Percentiles rank a stretch among this genome's conserved stretches.
phyloP scores from a whole-genome alignment of 2,797 vertebrate species.

The Rhadinocentrus ornatus region DNA sequence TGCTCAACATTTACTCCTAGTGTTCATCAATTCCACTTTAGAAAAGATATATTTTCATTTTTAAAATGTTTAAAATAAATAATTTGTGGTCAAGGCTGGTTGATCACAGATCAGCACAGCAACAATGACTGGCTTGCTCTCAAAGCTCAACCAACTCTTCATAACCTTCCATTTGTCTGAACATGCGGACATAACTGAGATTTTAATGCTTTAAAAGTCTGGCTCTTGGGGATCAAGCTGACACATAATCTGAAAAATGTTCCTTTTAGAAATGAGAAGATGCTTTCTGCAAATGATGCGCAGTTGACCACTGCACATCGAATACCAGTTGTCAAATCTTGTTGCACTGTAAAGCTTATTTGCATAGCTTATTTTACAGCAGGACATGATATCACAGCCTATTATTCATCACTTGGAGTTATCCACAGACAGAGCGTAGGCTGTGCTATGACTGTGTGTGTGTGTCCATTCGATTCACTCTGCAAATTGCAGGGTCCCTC shows the following conservation, averaged over 20 bases:
- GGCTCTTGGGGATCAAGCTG: background rate
- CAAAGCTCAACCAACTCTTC: background rate
- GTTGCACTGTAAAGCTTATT: conserved; percentile 33
- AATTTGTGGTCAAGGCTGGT: background rate
- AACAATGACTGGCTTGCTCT: background rate
- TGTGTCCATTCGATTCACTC: background rate
- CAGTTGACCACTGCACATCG: background rate
- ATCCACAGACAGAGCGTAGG: background rate
- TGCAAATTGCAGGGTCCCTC: background rate
- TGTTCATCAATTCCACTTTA: background rate
- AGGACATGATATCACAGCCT: conserved; percentile 14
- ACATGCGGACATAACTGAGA: background rate
- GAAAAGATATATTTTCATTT: background rate
- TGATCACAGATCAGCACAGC: background rate
- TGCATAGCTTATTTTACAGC: conserved; percentile 43
- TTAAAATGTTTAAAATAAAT: background rate
- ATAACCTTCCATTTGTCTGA: background rate
- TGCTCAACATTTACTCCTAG: background rate
- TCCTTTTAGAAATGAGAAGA: background rate
- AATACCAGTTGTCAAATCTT: background rate
- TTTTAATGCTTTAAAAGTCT: conserved; percentile 8
- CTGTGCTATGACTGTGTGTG: background rate
- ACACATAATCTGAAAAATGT: background rate
- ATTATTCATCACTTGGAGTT: conserved; percentile 6
- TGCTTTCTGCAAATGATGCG: conserved; percentile 8